phyloP scores from a whole-genome alignment of 2,113 vertebrate genomes.

The Labrus mixtus region DNA sequence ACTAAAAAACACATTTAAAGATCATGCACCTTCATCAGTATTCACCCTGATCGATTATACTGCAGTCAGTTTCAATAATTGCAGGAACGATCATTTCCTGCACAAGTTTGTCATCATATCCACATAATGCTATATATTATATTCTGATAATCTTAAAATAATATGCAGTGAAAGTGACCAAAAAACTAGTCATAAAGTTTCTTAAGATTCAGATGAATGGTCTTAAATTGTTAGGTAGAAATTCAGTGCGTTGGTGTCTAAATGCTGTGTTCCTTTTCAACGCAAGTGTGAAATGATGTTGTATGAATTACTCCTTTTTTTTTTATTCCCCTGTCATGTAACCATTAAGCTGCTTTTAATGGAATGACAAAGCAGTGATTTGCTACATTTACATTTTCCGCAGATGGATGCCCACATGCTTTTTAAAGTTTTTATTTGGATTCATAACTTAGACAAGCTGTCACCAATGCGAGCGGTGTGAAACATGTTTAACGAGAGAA shows the following conservation, averaged over 20 bases:
- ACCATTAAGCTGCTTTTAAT: conserved; percentile 78
- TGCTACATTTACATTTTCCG: conserved; percentile 72
- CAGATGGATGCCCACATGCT: conserved; percentile 76
- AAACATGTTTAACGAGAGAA: conserved; percentile 63
- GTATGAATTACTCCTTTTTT: conserved; percentile 18
- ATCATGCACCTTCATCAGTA: too few species aligned
- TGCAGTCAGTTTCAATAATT: too few species aligned
- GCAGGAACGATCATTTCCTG: too few species aligned
- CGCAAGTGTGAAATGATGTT: conserved; percentile 18
- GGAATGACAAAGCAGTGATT: conserved; percentile 62
- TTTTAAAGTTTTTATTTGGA: conserved; percentile 78
- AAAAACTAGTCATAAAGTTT: neutral
- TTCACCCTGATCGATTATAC: too few species aligned
- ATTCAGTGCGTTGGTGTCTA: neutral
- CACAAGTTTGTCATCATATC: too few species aligned
- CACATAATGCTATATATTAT: neutral
- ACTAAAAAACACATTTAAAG: too few species aligned
- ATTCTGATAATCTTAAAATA: neutral
- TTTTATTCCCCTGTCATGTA: conserved; percentile 39
- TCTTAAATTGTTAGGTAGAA: neutral
- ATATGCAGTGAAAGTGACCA: too few species aligned
- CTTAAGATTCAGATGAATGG: neutral
- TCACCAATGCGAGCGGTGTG: conserved; percentile 65
- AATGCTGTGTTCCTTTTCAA: neutral
- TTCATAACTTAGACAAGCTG: conserved; percentile 73